Conservation (phyloP, 2,113 vertebrate species). For the Microtus montanus region DNA sequence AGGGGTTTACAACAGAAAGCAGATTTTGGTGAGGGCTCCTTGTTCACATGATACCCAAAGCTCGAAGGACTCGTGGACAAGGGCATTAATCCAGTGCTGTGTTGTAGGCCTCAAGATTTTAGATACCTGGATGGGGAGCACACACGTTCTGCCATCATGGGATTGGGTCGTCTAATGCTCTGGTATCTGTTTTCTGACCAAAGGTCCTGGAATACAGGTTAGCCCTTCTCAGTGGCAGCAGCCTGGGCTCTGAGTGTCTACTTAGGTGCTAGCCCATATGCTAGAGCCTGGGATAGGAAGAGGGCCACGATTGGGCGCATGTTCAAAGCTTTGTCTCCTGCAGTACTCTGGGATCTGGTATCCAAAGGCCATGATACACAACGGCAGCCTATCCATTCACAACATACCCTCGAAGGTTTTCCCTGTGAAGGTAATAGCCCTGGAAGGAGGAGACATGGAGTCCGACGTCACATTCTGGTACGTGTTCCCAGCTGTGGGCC, state of each 20-base stretch:
- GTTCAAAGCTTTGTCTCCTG: not conserved
- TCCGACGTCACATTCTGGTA: not conserved
- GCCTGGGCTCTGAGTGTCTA: not conserved
- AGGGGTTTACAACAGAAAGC: no score
- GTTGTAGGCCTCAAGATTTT: no score
- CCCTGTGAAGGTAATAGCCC: not conserved
- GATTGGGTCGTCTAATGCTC: not conserved
- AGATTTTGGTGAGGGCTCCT: not conserved
- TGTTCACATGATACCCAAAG: not conserved
- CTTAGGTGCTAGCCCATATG: not conserved
- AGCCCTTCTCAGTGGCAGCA: not conserved
- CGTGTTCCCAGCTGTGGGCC: fast-evolving
- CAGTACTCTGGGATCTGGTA: constrained; percentile 43
- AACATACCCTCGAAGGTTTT: not conserved
- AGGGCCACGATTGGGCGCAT: not conserved
- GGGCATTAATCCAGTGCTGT: no score
- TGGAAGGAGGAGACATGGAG: not conserved
- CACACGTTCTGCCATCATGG: no score
- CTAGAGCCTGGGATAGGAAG: fast-evolving
- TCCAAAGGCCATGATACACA: not conserved
- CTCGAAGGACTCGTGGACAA: not conserved
- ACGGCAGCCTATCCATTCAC: fast-evolving
- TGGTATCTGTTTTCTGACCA: not conserved
- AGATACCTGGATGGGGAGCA: not conserved
- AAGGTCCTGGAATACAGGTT: not conserved